Conservation (phyloP, 2,113 vertebrate species). For the Ramphastos sulfuratus region DNA sequence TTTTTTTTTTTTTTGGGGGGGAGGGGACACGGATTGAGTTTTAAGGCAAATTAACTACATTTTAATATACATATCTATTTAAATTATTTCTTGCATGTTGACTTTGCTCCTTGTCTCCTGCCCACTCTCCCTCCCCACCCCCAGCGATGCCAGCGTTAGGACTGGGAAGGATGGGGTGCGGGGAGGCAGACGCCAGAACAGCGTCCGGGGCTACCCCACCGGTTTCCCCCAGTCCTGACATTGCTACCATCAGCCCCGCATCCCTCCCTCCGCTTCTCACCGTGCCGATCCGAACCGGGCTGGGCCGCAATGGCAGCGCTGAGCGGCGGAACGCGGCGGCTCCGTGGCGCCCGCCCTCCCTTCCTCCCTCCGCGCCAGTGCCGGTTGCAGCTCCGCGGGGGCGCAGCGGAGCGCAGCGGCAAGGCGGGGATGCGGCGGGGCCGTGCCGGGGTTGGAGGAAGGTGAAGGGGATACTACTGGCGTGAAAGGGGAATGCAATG, state of each 20-base stretch:
- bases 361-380: not conserved
- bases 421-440: not conserved
- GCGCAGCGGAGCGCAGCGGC: constrained; percentile 9
- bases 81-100: not conserved
- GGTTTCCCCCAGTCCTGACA: not conserved
- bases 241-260: not conserved
- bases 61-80: not conserved
- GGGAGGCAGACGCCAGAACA: too few relatives aligned
- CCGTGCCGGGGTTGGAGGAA: not conserved
- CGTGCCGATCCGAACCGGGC: not conserved
- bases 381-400: not conserved
- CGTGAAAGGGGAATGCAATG: not conserved
- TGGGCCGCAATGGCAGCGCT: not conserved
- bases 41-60: not conserved
- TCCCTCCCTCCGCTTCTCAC: not conserved
- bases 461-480: not conserved
- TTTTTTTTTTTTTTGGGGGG: not conserved
- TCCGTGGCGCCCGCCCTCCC: not conserved
- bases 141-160: not conserved
- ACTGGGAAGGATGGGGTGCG: not conserved
- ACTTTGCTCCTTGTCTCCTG: not conserved
- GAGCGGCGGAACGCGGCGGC: not conserved
- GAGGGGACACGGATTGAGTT: not conserved
- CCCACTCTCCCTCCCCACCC: not conserved
- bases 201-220: not conserved